A percentile compares a stretch with the other conserved stretches of the same genome.
phyloP scores from a whole-genome alignment of 2,797 vertebrate species.

The Hozukius guyotensis region DNA sequence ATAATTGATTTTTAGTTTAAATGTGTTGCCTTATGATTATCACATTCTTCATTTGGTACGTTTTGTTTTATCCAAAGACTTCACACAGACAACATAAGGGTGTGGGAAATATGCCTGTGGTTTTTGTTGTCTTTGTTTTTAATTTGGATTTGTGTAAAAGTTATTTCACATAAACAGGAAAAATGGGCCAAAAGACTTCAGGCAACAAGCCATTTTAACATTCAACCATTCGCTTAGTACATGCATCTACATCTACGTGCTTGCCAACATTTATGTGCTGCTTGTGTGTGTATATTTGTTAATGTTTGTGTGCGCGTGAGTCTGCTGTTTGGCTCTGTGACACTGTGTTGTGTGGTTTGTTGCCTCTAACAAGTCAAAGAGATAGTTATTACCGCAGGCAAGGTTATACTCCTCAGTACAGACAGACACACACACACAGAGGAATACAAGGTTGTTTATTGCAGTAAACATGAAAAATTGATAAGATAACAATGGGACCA shows the following conservation, averaged over 20 bases:
- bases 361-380: constrained; percentile 36
- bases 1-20: not conserved
- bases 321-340: constrained; percentile 1
- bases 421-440: not conserved
- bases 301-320: not conserved
- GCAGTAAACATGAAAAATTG: constrained; percentile 28
- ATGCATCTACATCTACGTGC: not conserved
- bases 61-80: not conserved
- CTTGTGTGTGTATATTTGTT: not conserved
- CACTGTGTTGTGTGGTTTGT: constrained; percentile 1
- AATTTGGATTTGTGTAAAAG: constrained; percentile 1
- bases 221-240: not conserved
- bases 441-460: constrained; percentile 18
- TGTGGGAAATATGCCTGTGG: not conserved
- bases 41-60: not conserved
- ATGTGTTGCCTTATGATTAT: not conserved
- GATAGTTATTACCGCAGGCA: constrained; percentile 35
- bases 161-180: constrained; percentile 25
- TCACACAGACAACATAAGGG: not conserved
- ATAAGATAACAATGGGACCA: not conserved
- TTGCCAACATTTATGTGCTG: constrained; percentile 1
- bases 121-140: constrained; percentile 12
- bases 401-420: constrained; percentile 20
- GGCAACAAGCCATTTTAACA: constrained; percentile 11
- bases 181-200: constrained; percentile 15